Evolutionary conservation across 1,140 invertebrate genomes (phyloP).

Genomic region (Caenorhabditis brenneri): DNA sequence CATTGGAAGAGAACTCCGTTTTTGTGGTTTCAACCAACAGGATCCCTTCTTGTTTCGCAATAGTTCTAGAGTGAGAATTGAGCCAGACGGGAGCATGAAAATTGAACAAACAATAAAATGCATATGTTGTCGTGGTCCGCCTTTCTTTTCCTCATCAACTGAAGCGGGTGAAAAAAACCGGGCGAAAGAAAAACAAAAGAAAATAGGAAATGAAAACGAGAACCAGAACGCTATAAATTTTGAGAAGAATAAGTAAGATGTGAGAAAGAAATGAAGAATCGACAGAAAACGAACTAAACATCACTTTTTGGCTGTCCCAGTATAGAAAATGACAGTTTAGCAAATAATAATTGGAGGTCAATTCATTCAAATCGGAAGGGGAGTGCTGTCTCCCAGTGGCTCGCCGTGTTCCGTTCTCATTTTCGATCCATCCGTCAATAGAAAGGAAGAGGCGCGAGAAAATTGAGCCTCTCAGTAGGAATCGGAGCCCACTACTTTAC

Average conservation of each 20-base stretch:
- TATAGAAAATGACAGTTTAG: constrained; percentile 27
- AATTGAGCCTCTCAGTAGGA: not conserved
- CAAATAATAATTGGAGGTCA: constrained; percentile 40
- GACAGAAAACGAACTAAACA: not conserved
- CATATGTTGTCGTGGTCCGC: constrained; percentile 35
- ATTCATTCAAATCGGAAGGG: constrained; percentile 18
- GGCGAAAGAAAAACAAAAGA: not conserved
- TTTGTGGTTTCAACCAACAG: not conserved
- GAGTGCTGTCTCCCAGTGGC: not conserved
- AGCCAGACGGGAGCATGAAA: not conserved
- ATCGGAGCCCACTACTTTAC: constrained; percentile 1
- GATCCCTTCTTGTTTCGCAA: not conserved
- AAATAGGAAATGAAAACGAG: not conserved
- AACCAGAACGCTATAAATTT: not conserved
- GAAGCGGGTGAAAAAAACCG: not conserved
- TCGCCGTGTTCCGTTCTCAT: not conserved
- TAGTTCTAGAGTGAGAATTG: not conserved
- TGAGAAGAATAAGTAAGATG: constrained; percentile 1
- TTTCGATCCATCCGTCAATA: not conserved
- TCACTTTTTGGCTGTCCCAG: not conserved
- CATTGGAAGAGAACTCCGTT: not conserved
- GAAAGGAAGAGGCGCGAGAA: not conserved
- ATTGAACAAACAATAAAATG: constrained; percentile 37
- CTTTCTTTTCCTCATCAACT: constrained; percentile 7
- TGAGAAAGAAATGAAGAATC: no score